Evolutionary conservation across 2,888 invertebrate genomes (phyloP), one percentile per base, ranked within the genome.

Genomic region (Lobophora halterata): DNA sequence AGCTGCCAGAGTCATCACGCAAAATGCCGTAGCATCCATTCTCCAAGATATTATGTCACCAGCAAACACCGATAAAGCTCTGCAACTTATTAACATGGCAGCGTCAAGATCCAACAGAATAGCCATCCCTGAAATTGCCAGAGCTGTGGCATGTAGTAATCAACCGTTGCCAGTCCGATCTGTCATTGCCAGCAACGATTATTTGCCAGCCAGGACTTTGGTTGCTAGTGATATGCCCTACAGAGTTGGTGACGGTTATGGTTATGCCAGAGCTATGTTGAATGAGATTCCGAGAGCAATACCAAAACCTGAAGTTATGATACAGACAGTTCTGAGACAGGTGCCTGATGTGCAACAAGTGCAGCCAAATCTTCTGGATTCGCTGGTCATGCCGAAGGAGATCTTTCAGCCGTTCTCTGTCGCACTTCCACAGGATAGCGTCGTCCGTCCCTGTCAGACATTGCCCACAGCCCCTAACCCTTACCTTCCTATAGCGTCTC

Each of bases 401-500:
- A 26, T 43, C 1, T 51, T 38, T 19, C 30, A 39, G 21, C 5
- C 29, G 24, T 19, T 19, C 9, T 18, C 34, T 1, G 3, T 47
- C 3, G 18, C 38, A 11, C 7, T 21, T 5, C 37, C 27, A 0
- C 23, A 24, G 8, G 30, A 41, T 16, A 31, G 12, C 3, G n/a
- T 6, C 8, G 17, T 6, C 18, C 25, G 18, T 34, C 18, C 34
- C 17, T 31, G 28, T 32, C 30, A 24, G 24, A 3, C 23, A 11
- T 1, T 18, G 14, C 7, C 24, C 2, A 16, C 39, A 9, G 31
- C 55, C 19, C 40, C 54, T 0, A 74, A 63, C 30, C 69, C 73
- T 0, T 72, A 61, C 27, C 25, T 74, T 42, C 74, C 74, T 6
- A 52, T 60, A 0, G 68, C 73, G 0, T 74, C 73, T 0, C 71